Evolutionary conservation across 1,140 invertebrate species (phyloP), one percentile per base, ranked within the genome.

Genomic region (Trichonephila inaurata): DNA sequence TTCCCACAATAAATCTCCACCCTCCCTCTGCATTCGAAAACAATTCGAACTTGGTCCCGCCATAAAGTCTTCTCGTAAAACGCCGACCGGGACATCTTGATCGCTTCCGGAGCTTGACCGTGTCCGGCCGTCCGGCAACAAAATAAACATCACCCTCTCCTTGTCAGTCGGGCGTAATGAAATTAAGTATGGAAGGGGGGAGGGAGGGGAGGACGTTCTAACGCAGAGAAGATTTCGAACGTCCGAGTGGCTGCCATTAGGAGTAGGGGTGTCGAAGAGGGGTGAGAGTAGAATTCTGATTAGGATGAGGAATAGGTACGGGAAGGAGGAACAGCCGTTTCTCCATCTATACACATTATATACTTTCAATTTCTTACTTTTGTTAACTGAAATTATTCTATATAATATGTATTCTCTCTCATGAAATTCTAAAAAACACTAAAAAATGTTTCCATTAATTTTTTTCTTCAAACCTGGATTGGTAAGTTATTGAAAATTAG

Each of bases 21-120:
- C 16, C 77, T 33, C 77, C 44, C 33, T 40, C 77, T 12, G 16
- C 77, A 82, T 82, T 82, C 77, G 77, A 82, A 82, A 82, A 82
- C 77, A 28, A 82, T 82, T 82, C 77, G 24, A 8, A 21, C 18
- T 51, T 6, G 12, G 44, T 58, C 28, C 60, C 60, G 19, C 40
- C 51, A 88, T 58, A 40, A 88, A 40, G 60, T 88, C 62, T 61
- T n/a, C 86, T 88, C 60, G 60, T 87, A 82, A 82, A 82, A 24
- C 14, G 5, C 44, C 24, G 28, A 44, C 33, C 19, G 24, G 89
- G 82, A 72, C 61, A 82, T 72, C 82, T 62, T 72, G 82, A 61
- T 44, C 51, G 72, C 82, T 81, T 72, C 89, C 66, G 89, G 58
- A 90, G 33, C 89, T 81, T 90, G 89, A 77, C 69, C 89, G 89